phyloP scores from a whole-genome alignment of 2,797 vertebrate genomes.

The Macropodus opercularis region DNA sequence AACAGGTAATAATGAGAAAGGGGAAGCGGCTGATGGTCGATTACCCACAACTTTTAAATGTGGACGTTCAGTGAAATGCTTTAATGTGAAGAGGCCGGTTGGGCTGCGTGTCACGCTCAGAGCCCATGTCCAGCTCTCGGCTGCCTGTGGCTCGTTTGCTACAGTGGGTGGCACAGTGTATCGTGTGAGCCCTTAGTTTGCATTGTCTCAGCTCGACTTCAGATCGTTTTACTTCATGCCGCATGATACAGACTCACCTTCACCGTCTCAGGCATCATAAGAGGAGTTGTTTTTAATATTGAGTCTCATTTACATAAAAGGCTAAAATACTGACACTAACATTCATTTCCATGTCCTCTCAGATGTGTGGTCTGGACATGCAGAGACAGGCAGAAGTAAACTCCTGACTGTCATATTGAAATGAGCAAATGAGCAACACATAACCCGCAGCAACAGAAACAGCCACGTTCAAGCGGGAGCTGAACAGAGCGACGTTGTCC shows the following conservation, averaged over 20 bases:
- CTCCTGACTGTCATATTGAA: not conserved
- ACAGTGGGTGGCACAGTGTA: too few species aligned
- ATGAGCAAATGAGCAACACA: not conserved
- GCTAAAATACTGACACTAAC: too few species aligned
- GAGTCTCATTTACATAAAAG: too few species aligned
- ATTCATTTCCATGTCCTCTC: too few species aligned
- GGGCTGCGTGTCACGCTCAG: not conserved
- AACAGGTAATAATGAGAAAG: not conserved
- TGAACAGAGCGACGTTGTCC: conserved; percentile 3
- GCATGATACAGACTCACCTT: too few species aligned
- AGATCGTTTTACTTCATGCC: too few species aligned
- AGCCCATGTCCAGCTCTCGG: too few species aligned
- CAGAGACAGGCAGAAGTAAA: not conserved
- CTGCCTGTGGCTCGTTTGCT: too few species aligned
- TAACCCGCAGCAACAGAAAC: conserved; percentile 1
- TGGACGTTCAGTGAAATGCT: not conserved
- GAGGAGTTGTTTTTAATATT: not conserved
- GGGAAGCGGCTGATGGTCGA: not conserved
- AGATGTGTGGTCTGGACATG: too few species aligned
- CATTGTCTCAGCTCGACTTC: too few species aligned
- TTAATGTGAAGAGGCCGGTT: not conserved
- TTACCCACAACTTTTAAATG: not conserved
- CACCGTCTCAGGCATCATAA: too few species aligned
- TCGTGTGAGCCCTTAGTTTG: too few species aligned
- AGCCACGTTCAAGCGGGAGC: not conserved